These are phyloP conservation scores for Coptodon rendalli DNA, from an alignment of 2,113 vertebrate species.

Conservation along the genomic window DNA sequence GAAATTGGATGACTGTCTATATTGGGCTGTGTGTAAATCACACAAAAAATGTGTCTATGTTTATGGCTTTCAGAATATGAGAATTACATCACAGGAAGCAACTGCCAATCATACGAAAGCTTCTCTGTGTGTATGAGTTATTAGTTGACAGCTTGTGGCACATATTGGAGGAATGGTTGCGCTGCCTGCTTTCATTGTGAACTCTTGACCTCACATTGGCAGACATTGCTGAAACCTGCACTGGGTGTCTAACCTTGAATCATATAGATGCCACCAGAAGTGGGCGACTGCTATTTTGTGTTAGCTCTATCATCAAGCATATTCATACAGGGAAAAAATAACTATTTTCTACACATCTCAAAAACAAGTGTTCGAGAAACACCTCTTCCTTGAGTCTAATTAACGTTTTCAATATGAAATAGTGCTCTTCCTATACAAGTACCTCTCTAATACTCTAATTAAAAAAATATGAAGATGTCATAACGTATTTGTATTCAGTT, in stretches of 20 bases:
- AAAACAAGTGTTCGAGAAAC: not conserved
- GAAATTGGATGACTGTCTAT: not conserved
- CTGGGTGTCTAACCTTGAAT: not conserved
- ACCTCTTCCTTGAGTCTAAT: not conserved
- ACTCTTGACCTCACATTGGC: not conserved
- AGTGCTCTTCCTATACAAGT: not conserved
- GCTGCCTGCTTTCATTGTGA: not conserved
- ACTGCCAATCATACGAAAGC: not conserved
- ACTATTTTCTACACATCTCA: not conserved
- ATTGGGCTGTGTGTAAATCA: not conserved
- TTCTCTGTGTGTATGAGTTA: not conserved
- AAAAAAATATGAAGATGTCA: not conserved
- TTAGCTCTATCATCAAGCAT: not conserved
- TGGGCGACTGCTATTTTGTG: not conserved
- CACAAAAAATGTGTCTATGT: not conserved
- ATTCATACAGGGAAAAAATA: not conserved
- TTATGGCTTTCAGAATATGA: not conserved
- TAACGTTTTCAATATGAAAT: not conserved
- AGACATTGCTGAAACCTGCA: not conserved
- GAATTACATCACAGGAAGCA: not conserved
- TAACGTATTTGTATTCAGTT: not conserved
- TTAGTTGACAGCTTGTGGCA: not conserved
- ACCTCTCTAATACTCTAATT: not conserved
- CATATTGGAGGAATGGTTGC: not conserved
- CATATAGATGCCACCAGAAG: not conserved